Percentiles rank a stretch among this genome's conserved stretches.
Conservation (phyloP, 2,888 invertebrate species). For the Rosalia funebris region DNA sequence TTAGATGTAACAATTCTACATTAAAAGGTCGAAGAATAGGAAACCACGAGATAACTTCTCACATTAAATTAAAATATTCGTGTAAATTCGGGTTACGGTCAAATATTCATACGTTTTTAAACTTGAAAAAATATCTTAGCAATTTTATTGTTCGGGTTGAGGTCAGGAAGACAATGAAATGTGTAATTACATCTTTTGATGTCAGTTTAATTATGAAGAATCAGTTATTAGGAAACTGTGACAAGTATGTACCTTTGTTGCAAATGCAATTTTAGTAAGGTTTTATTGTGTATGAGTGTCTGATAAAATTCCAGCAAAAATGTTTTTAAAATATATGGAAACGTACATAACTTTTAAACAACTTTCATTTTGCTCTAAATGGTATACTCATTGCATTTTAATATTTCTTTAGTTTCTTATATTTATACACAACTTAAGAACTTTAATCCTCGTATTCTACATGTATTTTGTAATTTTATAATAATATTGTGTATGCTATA, state of each 20-base stretch:
- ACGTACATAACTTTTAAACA: no score
- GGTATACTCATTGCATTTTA: no score
- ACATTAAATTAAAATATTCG: neutral
- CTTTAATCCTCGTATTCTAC: no score
- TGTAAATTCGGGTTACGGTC: conserved; percentile 17
- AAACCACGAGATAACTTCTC: conserved; percentile 13
- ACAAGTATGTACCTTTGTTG: neutral
- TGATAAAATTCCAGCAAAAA: no score
- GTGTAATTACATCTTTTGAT: conserved; percentile 4
- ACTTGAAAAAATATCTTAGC: conserved; percentile 10
- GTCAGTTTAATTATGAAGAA: neutral
- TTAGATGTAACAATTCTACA: conserved; percentile 3
- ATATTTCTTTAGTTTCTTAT: no score
- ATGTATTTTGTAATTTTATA: no score
- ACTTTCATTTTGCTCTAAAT: no score
- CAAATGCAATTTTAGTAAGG: neutral
- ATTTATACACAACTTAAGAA: no score
- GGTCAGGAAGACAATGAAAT: conserved; percentile 17
- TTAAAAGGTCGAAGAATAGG: conserved; percentile 1
- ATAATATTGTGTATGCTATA: no score
- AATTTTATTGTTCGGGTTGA: conserved; percentile 7
- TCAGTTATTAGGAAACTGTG: conserved; percentile 11
- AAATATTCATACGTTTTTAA: conserved; percentile 7
- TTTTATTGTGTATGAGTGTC: no score
- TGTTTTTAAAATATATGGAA: no score